Evolutionary conservation across 2,797 vertebrate species (phyloP).

Genomic region (Brachyrhaphis roseni): DNA sequence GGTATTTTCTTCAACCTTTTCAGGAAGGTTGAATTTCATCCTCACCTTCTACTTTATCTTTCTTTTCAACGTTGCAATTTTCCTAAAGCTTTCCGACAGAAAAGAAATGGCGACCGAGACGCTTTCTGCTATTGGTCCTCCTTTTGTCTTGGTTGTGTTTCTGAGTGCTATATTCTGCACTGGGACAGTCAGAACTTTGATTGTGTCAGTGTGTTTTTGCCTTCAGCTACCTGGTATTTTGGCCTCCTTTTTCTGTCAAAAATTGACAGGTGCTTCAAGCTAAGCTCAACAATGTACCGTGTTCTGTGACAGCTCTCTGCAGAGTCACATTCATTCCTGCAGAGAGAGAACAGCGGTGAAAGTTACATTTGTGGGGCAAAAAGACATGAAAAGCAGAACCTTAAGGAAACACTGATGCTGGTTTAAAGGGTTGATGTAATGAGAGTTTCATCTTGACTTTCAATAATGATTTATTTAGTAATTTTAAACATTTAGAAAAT

Average conservation of each 20-base stretch:
- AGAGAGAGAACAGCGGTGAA: background rate
- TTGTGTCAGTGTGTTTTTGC: constrained; percentile 2
- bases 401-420: background rate
- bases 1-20: background rate
- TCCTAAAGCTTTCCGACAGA: background rate
- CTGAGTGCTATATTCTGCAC: background rate
- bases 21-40: background rate
- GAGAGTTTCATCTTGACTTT: background rate
- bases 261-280: constrained; percentile 6
- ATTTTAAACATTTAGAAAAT: background rate
- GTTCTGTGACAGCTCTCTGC: background rate
- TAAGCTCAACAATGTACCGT: background rate
- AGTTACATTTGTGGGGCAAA: background rate
- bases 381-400: background rate
- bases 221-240: constrained; percentile 1
- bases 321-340: background rate
- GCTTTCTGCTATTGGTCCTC: background rate
- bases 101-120: background rate
- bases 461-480: background rate
- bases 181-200: background rate
- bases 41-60: background rate
- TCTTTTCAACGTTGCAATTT: background rate
- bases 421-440: background rate
- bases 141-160: background rate
- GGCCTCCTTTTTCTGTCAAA: background rate